Base-by-base conservation (phyloP, 2,113 vertebrate species). In the Acanthochromis polyacanthus region DNA sequence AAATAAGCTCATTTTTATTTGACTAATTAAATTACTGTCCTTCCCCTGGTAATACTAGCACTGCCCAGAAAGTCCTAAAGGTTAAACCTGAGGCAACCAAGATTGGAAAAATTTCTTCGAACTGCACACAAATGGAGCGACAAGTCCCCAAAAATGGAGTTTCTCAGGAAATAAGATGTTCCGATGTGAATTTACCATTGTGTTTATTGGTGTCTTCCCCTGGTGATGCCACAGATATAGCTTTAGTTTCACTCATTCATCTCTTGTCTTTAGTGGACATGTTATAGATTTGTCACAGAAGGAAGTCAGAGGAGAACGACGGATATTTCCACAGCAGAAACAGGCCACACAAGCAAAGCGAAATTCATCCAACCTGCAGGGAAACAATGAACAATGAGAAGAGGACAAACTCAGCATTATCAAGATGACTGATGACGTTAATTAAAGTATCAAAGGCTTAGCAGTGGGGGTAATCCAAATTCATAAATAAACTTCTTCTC, bases 361-460 rank as follows among this genome's bases (percentile, higher is more conserved):
- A n/a, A 53, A 48, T 78, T 52, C 23, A 30, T 30, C 57, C 32
- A 10, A 23, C 69, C 80, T 75, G 55, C 78, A 62, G 80, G 62
- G 82, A 71, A 73, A 91, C 76, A 81, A 84, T 66, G 59, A 60
- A 77, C 71, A 72, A 62, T 52, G 36, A 45, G 61, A 73, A 75
- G 23, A 5, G 0, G 16, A 51, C 71, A 38, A 40, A 68, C 76
- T 70, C 64, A 30, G 62, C 52, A 51, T 88, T 88, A 85, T 86
- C 73, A 64, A 16, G 23, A 59, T 92, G 88, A 94, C 53, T 78
- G 84, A 93, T 90, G 80, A 73, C 48, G 78, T 75, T 85, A 89
- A 93, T 93, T 91, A 89, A 89, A 82, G 75, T 56, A 88, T 92
- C 84, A 87, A 80, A 70, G 61, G 48, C 76, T 77, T 69, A 80